Conservation (phyloP, 2,113 vertebrate species). For the Antechinus flavipes region DNA sequence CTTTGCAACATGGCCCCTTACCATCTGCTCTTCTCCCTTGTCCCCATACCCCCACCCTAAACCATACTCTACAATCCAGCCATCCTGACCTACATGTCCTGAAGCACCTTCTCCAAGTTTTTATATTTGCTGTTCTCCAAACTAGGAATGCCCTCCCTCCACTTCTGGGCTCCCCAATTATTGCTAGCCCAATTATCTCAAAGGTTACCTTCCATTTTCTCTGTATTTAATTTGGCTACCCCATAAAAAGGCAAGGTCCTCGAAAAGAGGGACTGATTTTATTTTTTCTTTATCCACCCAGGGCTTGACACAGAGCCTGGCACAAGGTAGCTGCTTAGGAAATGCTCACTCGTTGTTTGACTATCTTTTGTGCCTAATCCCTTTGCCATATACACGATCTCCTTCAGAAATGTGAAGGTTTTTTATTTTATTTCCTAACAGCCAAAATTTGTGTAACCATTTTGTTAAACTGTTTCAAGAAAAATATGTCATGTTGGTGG, state of each 20-base stretch:
- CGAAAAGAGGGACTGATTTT: too few species aligned
- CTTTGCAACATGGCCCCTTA: background rate
- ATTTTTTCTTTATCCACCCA: background rate
- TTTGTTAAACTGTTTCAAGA: background rate
- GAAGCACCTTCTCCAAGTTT: background rate
- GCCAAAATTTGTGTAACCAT: background rate
- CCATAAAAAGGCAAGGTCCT: background rate
- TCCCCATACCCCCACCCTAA: too few species aligned
- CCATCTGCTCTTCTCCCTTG: background rate
- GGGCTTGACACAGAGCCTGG: background rate
- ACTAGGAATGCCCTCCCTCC: too few species aligned
- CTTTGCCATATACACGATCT: background rate
- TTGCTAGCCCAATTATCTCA: background rate
- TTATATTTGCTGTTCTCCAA: background rate
- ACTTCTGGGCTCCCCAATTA: background rate
- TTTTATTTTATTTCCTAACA: background rate
- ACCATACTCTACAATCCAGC: background rate
- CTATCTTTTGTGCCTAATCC: background rate
- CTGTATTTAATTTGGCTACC: background rate
- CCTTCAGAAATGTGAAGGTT: background rate
- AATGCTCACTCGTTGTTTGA: background rate
- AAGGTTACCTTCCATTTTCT: background rate
- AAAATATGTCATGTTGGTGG: background rate
- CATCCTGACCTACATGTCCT: background rate
- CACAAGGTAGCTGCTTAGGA: background rate